These are phyloP conservation scores for Mesocentrotus franciscanus DNA, from an alignment of 53 echinoderm and acorn worm species.

Conservation along the genomic window DNA sequence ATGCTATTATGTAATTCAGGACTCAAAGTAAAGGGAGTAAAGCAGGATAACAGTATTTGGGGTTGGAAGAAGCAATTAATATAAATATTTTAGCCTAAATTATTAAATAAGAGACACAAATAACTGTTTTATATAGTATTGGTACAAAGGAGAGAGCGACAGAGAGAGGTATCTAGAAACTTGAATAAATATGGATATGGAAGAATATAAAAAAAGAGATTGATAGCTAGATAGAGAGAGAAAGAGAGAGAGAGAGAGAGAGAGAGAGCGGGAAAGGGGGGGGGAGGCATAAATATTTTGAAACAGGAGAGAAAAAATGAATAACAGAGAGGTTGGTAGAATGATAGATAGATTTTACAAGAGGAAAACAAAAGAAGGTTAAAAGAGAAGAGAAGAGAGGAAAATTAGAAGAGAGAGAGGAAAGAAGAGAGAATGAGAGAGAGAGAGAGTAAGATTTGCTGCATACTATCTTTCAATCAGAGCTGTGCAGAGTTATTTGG, in stretches of 20 bases:
- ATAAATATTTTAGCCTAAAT: too few relatives aligned
- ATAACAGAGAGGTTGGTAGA: background rate
- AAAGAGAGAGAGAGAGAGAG: background rate
- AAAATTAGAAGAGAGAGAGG: background rate
- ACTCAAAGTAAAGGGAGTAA: too few relatives aligned
- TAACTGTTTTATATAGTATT: background rate
- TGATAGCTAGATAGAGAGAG: background rate
- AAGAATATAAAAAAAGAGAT: too few relatives aligned
- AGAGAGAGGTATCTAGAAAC: background rate
- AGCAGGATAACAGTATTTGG: too few relatives aligned
- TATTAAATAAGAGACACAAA: too few relatives aligned
- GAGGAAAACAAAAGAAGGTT: background rate
- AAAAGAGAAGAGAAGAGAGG: background rate
- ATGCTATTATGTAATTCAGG: too few relatives aligned
- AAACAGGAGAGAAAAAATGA: background rate
- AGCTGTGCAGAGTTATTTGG: conserved; percentile 50
- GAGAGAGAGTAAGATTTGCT: background rate
- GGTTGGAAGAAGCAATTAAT: too few relatives aligned
- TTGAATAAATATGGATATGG: too few relatives aligned
- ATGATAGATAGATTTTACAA: background rate
- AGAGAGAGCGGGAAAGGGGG: background rate
- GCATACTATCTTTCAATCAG: background rate
- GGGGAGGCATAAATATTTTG: background rate
- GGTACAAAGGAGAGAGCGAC: background rate
- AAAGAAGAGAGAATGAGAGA: background rate